Evolutionary conservation across 2,888 invertebrate species (phyloP).

Genomic region (Minunthozetes semirufus): DNA sequence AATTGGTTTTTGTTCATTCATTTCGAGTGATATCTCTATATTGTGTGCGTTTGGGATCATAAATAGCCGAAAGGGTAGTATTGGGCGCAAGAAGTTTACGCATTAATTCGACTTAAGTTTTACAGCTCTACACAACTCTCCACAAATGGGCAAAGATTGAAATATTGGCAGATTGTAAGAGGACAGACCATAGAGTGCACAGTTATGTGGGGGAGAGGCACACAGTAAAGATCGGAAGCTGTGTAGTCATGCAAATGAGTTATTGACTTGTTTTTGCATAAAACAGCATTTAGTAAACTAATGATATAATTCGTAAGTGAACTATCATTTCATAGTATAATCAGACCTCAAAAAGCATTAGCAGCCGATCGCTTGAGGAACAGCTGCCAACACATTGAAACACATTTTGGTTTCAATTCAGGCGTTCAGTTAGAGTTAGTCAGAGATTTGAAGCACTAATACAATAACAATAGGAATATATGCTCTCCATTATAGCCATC

Average conservation of each 20-base stretch:
- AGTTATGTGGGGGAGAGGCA: neutral
- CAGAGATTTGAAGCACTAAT: slow-evolving; percentile 23
- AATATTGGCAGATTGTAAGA: neutral
- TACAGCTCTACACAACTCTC: neutral
- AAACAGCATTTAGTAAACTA: slow-evolving; percentile 25
- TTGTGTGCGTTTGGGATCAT: slow-evolving; percentile 14
- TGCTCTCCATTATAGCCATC: neutral
- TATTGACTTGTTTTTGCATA: slow-evolving; percentile 33
- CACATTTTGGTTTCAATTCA: slow-evolving; percentile 32
- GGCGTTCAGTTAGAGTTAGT: slow-evolving; percentile 24
- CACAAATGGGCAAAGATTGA: neutral
- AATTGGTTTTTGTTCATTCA: neutral
- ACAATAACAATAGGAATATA: slow-evolving; percentile 19
- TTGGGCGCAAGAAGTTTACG: neutral
- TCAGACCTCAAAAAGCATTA: slow-evolving; percentile 31
- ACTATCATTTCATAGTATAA: too few species aligned
- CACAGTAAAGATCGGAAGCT: neutral
- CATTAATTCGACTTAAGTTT: neutral
- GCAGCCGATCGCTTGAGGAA: slow-evolving; percentile 19
- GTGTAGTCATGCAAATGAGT: slow-evolving; percentile 26
- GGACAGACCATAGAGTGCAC: neutral
- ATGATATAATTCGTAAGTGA: slow-evolving; percentile 9
- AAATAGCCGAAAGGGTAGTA: slow-evolving; percentile 3
- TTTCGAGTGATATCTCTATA: slow-evolving; percentile 15
- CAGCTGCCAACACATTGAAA: slow-evolving; percentile 28